Evolutionary conservation across 1,140 invertebrate genomes (phyloP).

Genomic region (Drosophila willistoni): DNA sequence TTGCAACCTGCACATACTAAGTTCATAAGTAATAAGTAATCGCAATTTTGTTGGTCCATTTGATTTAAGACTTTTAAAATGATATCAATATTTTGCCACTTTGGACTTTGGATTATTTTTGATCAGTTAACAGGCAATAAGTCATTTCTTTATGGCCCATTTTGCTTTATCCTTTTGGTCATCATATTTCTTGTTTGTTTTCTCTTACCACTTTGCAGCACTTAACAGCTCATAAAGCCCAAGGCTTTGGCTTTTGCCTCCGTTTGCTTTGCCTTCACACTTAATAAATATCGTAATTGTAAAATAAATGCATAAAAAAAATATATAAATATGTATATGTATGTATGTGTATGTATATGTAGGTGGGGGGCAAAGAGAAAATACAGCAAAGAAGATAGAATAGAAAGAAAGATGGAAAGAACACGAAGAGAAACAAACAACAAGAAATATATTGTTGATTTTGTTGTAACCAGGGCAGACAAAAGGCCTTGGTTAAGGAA

Average conservation of each 20-base stretch:
- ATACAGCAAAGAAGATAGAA: background rate
- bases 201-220: conserved; percentile 41
- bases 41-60: too few species aligned
- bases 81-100: background rate
- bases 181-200: background rate
- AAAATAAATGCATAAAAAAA: conserved; percentile 58
- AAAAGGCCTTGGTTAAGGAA: conserved; percentile 52
- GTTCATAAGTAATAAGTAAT: too few species aligned
- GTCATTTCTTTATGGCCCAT: conserved; percentile 50
- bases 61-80: background rate
- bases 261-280: conserved; percentile 35
- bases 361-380: background rate
- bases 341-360: background rate
- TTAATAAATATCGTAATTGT: conserved; percentile 66
- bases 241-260: conserved; percentile 16
- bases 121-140: conserved; percentile 57
- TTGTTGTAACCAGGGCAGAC: conserved; percentile 59
- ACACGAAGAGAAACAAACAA: conserved; percentile 28
- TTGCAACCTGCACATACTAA: too few species aligned
- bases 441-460: conserved; percentile 70
- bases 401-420: conserved; percentile 9
- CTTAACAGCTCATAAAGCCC: conserved; percentile 55
- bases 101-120: conserved; percentile 19
- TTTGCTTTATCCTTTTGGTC: background rate
- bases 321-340: background rate